Base-by-base conservation (phyloP, 2,888 invertebrate genomes). In the Hirtodrosophila trivittata region DNA sequence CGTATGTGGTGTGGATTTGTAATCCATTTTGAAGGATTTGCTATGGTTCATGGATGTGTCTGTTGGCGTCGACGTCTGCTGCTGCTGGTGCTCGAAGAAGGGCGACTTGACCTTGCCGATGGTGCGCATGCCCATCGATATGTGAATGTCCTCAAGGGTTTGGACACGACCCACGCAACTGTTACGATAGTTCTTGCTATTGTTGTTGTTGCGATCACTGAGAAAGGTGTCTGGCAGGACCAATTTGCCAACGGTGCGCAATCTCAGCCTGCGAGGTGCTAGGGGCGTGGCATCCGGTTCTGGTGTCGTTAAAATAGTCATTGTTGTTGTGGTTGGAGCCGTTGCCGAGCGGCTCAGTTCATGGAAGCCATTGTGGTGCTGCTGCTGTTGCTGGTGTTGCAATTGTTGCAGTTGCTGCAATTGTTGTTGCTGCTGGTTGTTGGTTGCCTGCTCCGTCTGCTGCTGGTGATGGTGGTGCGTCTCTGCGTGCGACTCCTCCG, bases 41-140 rank as follows among this genome's bases (percentile, higher is more conserved):
- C 46, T 42, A 14, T 46, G 59, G 5, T 26, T 21, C 5, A 5
- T 21, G 18, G 18, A 21, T 5, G 0, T 18, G 13, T 43, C 33
- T 1, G 51, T 37, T 54, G 37, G 13, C 16, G 45, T 13, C n/a
- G 46, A 41, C 18, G 39, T 38, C 9, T 64, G 67, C 21, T 43
- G 32, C 21, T 37, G 33, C 26, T 60, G 60, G 16, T 66, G 86
- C 41, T 89, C 88, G 5, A 90, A 88, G 42, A 90, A 90, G 0
- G 89, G 89, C 0, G 90, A 90, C 58, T 90, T 90, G 28, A 90
- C 83, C 68, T 90, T 90, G 12, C 90, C 90, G n/a, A 90, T 90
- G 59, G 87, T 85, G 32, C 89, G 89, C 3, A 69, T 47, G 0
- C 52, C 59, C 47, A 80, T 49, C 3, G 72, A 47, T 6, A 70